Evolutionary conservation across 2,797 vertebrate species (phyloP).

Genomic region (Chlorospingus flavigularis): DNA sequence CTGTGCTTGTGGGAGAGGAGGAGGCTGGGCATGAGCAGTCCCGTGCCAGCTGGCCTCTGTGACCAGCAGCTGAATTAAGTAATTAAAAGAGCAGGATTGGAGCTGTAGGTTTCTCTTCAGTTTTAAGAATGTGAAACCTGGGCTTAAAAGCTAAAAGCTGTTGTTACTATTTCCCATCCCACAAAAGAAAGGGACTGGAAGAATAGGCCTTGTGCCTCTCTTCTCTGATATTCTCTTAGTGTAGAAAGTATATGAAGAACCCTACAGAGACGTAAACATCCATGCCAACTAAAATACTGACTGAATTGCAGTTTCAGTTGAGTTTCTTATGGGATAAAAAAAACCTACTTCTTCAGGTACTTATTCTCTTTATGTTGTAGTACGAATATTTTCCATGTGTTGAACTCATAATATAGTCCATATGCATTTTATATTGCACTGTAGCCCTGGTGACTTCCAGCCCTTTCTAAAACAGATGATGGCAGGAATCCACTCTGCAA

Average conservation of each 20-base stretch:
- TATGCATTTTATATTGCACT: slow-evolving; percentile 1
- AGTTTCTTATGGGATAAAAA: not conserved
- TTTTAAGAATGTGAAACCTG: not conserved
- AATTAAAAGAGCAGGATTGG: not conserved
- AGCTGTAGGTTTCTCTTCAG: not conserved
- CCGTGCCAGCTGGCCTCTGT: not conserved
- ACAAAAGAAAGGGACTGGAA: not conserved
- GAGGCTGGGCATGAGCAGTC: rapidly evolving
- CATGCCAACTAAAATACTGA: not conserved
- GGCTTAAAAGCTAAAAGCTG: not conserved
- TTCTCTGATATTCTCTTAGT: not conserved
- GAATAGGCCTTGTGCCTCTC: not conserved
- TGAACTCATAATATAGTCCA: not conserved
- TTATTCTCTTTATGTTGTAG: not conserved
- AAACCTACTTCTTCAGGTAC: not conserved
- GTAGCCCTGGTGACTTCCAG: slow-evolving; percentile 25
- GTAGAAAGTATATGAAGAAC: not conserved
- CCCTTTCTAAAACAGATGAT: slow-evolving; percentile 1
- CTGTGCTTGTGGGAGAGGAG: not conserved
- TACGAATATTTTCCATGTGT: slow-evolving; percentile 21
- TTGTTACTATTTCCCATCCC: not conserved
- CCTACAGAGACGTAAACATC: not conserved
- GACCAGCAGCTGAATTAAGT: not conserved
- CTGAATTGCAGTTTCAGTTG: not conserved
- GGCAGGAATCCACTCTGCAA: not conserved